Evolutionary conservation across 2,888 invertebrate genomes (phyloP), one percentile per base, ranked within the genome.

Genomic region (Troides aeacus): DNA sequence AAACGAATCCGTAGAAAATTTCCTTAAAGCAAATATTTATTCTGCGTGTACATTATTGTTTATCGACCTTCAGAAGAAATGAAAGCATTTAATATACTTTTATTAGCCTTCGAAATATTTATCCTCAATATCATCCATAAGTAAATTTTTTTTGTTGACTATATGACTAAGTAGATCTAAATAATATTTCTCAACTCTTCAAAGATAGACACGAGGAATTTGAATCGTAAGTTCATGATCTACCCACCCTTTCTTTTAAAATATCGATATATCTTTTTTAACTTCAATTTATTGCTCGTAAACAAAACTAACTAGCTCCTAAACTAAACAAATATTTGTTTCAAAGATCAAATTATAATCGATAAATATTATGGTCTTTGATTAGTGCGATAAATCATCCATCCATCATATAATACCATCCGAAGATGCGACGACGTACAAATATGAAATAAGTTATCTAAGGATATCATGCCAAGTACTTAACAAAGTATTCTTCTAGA

Each of bases 21-120:
- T 62, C 50, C 24, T 62, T 15, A 24, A 23, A 42, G 15, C 12
- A 42, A 66, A 66, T 59, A 58, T 58, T 66, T 30, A 46, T 39
- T 46, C 56, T 39, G 10, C 46, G n/a, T 17, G 56, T 69, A 61
- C 60, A 61, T 58, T 58, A 56, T 70, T 70, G 62, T 66, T 70
- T 30, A 57, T 59, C 58, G 66, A 66, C 70, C 70, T 70, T 70
- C 30, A 42, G 66, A 70, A 63, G 30, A 64, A 66, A 66, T 66
- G 53, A 66, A 63, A 53, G 18, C n/a, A 36, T 36, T 30, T 50
- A 61, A 70, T 70, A 62, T 53, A 18, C 42, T 24, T 61, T 56
- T 61, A 61, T 64, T 53, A 39, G 36, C 24, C 36, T 17, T 23
- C 21, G 30, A 59, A 63, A 67, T 18, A 63, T 58, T 39, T 62